Evolutionary conservation across 2,113 vertebrate genomes (phyloP).

Genomic region (Fulmarus glacialis): DNA sequence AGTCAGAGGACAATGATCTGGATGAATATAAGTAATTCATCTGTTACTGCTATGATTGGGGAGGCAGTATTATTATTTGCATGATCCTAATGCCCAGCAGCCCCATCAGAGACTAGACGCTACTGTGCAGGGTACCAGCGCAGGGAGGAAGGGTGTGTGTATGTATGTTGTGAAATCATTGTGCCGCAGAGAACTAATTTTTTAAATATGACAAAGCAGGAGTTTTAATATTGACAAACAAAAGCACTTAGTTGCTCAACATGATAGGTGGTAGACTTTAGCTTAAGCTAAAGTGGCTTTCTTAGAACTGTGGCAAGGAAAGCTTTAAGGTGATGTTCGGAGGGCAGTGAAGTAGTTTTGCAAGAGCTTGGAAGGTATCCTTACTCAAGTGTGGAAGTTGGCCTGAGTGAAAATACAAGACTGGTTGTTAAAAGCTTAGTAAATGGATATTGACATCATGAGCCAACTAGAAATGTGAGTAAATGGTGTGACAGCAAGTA

Average conservation of each 20-base stretch:
- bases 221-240: not conserved
- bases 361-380: not conserved
- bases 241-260: not conserved
- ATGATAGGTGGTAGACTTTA: not conserved
- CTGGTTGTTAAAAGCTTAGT: not conserved
- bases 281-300: not conserved
- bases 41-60: not conserved
- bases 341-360: not conserved
- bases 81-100: not conserved
- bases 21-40: not conserved
- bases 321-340: not conserved
- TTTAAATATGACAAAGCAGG: not conserved
- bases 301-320: not conserved
- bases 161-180: not conserved
- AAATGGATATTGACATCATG: not conserved
- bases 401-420: not conserved
- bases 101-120: not conserved
- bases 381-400: not conserved
- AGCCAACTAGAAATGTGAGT: not conserved
- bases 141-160: not conserved
- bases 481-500: not conserved
- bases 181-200: not conserved
- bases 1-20: not conserved
- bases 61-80: not conserved
- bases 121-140: not conserved